A percentile compares a stretch with the other conserved stretches of the same genome.
Evolutionary conservation across 1,140 invertebrate species (phyloP).

Genomic region (Drosophila sturtevanti): DNA sequence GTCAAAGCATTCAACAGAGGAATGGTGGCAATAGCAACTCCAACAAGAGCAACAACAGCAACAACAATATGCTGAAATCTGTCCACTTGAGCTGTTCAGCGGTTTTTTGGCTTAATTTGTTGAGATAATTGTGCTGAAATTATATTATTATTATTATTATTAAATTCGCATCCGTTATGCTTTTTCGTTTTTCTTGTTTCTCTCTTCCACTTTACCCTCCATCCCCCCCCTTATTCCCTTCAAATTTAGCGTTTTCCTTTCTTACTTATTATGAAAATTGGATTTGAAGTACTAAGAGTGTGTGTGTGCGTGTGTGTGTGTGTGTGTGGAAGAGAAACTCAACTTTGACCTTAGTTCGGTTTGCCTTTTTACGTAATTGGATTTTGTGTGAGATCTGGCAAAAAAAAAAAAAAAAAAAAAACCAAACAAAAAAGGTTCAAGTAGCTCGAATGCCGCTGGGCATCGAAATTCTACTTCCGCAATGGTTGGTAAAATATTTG

Average conservation of each 20-base stretch:
- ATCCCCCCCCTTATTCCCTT: too few species aligned
- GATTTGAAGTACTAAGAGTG: slow-evolving; percentile 63
- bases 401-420: background rate
- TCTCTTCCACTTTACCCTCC: slow-evolving; percentile 8
- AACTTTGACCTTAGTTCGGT: slow-evolving; percentile 66
- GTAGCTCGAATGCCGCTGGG: slow-evolving; percentile 18
- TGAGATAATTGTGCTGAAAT: slow-evolving; percentile 78
- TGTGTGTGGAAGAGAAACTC: slow-evolving; percentile 16
- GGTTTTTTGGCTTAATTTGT: slow-evolving; percentile 77
- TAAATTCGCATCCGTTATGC: slow-evolving; percentile 67
- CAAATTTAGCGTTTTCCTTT: slow-evolving; percentile 15
- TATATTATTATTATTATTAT: slow-evolving; percentile 81
- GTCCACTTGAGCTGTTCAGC: slow-evolving; percentile 57
- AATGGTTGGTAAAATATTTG: background rate
- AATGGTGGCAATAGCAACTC: background rate
- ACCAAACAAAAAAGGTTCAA: slow-evolving; percentile 11
- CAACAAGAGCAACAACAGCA: slow-evolving; percentile 26
- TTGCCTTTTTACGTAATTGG: slow-evolving; percentile 70
- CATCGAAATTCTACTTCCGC: slow-evolving; percentile 4
- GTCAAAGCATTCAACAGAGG: slow-evolving; percentile 23
- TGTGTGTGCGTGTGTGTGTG: slow-evolving; percentile 12
- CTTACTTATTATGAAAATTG: slow-evolving; percentile 75
- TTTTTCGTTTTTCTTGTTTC: slow-evolving; percentile 19
- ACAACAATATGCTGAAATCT: slow-evolving; percentile 38
- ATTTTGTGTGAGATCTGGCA: slow-evolving; percentile 67